Evolutionary conservation across 1,140 invertebrate genomes (phyloP).

Genomic region (Drosophila oshimai): DNA sequence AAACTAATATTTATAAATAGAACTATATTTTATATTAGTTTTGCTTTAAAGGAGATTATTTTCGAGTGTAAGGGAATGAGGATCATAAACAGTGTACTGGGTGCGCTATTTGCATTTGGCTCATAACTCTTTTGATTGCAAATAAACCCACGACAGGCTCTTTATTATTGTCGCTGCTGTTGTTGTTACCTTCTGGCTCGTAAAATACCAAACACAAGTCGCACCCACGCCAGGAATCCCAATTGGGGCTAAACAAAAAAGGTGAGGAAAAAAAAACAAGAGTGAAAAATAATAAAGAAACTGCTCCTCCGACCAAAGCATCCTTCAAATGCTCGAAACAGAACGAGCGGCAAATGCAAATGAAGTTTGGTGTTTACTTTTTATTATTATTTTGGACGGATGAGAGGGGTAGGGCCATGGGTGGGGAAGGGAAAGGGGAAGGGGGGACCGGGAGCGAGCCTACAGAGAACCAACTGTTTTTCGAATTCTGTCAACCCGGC

Average conservation of each 20-base stretch:
- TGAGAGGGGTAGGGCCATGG: too few relatives aligned
- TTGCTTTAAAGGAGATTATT: background rate
- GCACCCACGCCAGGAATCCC: slow-evolving; percentile 66
- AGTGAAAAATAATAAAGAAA: slow-evolving; percentile 47
- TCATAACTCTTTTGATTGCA: slow-evolving; percentile 80
- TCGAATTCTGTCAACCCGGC: slow-evolving; percentile 71
- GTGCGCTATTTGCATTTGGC: slow-evolving; percentile 74
- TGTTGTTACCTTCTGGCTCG: slow-evolving; percentile 61
- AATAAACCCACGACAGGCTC: slow-evolving; percentile 62
- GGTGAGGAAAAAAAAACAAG: slow-evolving; percentile 27
- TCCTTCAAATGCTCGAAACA: slow-evolving; percentile 56
- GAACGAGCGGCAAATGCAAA: slow-evolving; percentile 65
- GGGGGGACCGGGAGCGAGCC: background rate
- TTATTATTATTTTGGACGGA: slow-evolving; percentile 51
- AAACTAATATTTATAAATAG: too few relatives aligned
- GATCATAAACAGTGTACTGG: slow-evolving; percentile 56
- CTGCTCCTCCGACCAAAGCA: slow-evolving; percentile 46
- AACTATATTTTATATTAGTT: background rate
- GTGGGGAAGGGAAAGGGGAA: too few relatives aligned
- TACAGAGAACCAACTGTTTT: slow-evolving; percentile 57
- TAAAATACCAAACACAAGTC: slow-evolving; percentile 67
- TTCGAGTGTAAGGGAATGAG: slow-evolving; percentile 35
- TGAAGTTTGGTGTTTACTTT: slow-evolving; percentile 63
- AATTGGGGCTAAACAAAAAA: slow-evolving; percentile 46
- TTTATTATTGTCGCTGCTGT: slow-evolving; percentile 52